Conservation (phyloP, 2,113 vertebrate genomes). For the Struthidea cinerea region DNA sequence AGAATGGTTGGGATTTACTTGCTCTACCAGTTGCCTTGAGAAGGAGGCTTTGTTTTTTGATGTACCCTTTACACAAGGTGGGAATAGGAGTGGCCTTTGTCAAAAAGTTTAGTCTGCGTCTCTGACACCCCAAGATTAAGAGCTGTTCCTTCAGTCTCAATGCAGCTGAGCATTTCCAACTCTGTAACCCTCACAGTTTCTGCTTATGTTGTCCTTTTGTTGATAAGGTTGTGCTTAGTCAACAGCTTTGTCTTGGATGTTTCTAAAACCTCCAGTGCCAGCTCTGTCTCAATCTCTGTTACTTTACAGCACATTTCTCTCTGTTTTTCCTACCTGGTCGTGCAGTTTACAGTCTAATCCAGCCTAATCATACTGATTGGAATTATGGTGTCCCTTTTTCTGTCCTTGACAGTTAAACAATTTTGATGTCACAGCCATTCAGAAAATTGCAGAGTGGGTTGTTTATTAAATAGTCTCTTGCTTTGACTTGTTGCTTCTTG, state of each 20-base stretch:
- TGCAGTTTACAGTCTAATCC: not conserved
- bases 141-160: not conserved
- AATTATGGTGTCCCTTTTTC: not conserved
- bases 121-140: not conserved
- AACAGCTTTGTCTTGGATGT: not conserved
- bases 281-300: not conserved
- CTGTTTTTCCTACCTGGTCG: not conserved
- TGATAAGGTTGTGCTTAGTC: not conserved
- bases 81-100: not conserved
- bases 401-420: not conserved
- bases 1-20: not conserved
- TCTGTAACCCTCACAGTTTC: not conserved
- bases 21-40: fast-evolving
- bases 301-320: not conserved
- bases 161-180: not conserved
- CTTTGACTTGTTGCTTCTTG: not conserved
- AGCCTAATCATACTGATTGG: not conserved
- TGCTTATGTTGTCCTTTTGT: not conserved
- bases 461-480: not conserved
- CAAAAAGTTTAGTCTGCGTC: not conserved
- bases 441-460: not conserved
- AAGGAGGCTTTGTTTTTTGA: not conserved
- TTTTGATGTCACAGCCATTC: not conserved
- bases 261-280: not conserved
- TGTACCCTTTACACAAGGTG: not conserved